Evolutionary conservation across 2,113 vertebrate genomes (phyloP).

Genomic region (Saccopteryx bilineata): DNA sequence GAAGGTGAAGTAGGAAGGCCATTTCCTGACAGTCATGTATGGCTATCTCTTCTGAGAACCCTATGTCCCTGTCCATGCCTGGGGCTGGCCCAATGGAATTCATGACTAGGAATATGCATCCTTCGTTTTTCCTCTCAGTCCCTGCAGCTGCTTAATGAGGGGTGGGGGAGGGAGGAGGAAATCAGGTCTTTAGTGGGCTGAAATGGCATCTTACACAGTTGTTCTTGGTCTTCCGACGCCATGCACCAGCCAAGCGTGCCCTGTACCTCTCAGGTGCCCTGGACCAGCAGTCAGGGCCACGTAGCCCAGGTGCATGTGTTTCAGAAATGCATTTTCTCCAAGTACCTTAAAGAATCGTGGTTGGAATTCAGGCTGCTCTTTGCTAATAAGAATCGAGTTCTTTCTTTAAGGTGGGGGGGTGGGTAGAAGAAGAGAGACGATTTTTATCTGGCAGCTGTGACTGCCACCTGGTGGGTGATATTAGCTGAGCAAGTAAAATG

Average conservation of each 20-base stretch:
- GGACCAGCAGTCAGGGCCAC: fast-evolving
- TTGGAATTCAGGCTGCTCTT: background rate
- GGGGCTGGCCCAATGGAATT: background rate
- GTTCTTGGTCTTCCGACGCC: background rate
- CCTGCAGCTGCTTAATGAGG: background rate
- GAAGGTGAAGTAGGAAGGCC: background rate
- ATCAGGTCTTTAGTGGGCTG: background rate
- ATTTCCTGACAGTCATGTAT: background rate
- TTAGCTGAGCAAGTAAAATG: background rate
- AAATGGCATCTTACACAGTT: background rate
- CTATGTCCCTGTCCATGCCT: background rate
- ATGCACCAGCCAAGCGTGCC: fast-evolving
- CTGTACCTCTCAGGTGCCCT: fast-evolving
- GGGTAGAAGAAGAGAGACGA: background rate
- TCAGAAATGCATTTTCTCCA: background rate
- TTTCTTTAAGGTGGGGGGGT: too few species aligned
- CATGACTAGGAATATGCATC: background rate
- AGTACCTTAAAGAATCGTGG: background rate
- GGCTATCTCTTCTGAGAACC: background rate
- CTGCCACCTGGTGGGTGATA: constrained; percentile 75
- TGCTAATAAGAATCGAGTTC: background rate
- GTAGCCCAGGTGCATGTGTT: fast-evolving
- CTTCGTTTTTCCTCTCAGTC: background rate
- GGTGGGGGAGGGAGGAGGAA: background rate
- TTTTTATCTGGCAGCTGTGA: constrained; percentile 61